phyloP scores from a whole-genome alignment of 2,113 vertebrate genomes.

The Plotosus lineatus region DNA sequence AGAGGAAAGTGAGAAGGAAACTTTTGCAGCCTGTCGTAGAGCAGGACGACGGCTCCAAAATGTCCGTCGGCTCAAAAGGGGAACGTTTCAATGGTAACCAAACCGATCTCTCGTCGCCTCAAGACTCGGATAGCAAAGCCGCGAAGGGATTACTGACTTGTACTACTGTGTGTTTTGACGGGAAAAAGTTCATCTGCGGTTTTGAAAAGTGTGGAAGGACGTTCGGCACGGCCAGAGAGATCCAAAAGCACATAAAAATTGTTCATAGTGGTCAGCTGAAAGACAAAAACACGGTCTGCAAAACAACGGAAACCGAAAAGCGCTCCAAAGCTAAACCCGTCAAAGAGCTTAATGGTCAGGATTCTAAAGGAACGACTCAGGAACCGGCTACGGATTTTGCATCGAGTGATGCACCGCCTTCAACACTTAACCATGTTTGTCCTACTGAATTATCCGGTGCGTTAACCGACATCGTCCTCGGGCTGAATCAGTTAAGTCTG shows the following conservation, averaged over 20 bases:
- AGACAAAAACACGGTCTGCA: slow-evolving; percentile 75
- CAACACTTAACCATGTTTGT: not conserved
- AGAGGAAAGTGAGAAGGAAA: slow-evolving; percentile 68
- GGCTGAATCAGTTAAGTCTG: slow-evolving; percentile 87
- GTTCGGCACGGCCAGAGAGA: slow-evolving; percentile 82
- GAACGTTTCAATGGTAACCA: slow-evolving; percentile 49
- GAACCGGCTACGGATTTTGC: slow-evolving; percentile 40
- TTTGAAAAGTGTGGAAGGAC: slow-evolving; percentile 87
- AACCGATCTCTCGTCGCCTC: slow-evolving; percentile 42
- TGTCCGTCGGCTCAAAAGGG: slow-evolving; percentile 23
- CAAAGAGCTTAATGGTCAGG: slow-evolving; percentile 52
- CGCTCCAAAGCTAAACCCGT: slow-evolving; percentile 56
- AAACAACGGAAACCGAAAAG: slow-evolving; percentile 43
- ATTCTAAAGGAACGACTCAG: slow-evolving; percentile 34
- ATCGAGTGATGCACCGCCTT: slow-evolving; percentile 33
- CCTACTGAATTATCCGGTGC: slow-evolving; percentile 69
- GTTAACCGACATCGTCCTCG: slow-evolving; percentile 83
- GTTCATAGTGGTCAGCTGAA: slow-evolving; percentile 82
- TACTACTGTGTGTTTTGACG: slow-evolving; percentile 86
- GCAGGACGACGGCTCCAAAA: slow-evolving; percentile 15
- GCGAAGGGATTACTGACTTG: slow-evolving; percentile 63
- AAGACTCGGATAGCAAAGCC: slow-evolving; percentile 48
- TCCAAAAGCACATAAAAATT: slow-evolving; percentile 85
- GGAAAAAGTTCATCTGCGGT: slow-evolving; percentile 84
- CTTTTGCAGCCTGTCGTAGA: slow-evolving; percentile 55